Conservation (phyloP, 2,888 invertebrate species). For the Agrilus cyanescens region DNA sequence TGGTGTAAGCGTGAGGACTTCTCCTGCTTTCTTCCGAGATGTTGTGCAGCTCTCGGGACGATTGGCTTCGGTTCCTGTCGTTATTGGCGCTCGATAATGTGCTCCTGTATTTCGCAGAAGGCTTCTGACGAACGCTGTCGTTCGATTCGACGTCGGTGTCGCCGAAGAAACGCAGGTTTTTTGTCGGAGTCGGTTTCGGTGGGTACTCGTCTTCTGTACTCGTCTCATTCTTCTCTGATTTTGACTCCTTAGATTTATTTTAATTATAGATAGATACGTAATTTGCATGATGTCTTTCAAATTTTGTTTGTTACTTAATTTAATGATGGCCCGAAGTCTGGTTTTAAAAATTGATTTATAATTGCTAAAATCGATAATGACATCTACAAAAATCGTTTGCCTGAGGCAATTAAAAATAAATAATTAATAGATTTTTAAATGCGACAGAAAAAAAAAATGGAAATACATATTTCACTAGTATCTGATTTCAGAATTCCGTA, state of each 20-base stretch:
- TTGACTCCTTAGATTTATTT: slow-evolving; percentile 18
- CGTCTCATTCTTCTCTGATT: slow-evolving; percentile 36
- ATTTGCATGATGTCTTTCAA: too few species aligned
- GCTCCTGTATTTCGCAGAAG: slow-evolving; percentile 20
- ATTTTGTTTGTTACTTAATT: too few species aligned
- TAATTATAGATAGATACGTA: too few species aligned
- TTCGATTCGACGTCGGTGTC: slow-evolving; percentile 72
- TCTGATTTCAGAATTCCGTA: too few species aligned
- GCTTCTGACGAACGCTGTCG: slow-evolving; percentile 35
- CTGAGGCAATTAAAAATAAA: too few species aligned
- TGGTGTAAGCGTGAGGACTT: slow-evolving; percentile 6
- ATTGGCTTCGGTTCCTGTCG: slow-evolving; percentile 27
- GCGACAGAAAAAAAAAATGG: too few species aligned
- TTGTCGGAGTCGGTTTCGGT: slow-evolving; percentile 40
- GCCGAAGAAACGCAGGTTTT: slow-evolving; percentile 72
- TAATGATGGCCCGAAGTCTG: too few species aligned
- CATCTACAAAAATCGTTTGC: too few species aligned
- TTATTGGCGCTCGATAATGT: slow-evolving; percentile 10
- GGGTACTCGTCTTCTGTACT: slow-evolving; percentile 45
- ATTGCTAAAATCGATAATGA: too few species aligned
- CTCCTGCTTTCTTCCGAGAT: slow-evolving; percentile 38
- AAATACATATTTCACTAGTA: too few species aligned
- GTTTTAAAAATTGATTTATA: too few species aligned
- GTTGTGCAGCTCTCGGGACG: slow-evolving; percentile 42
- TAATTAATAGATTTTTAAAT: too few species aligned